Conservation (phyloP, 37 sponge, comb jelly and placozoan genomes). For the Haliclona indistincta region DNA sequence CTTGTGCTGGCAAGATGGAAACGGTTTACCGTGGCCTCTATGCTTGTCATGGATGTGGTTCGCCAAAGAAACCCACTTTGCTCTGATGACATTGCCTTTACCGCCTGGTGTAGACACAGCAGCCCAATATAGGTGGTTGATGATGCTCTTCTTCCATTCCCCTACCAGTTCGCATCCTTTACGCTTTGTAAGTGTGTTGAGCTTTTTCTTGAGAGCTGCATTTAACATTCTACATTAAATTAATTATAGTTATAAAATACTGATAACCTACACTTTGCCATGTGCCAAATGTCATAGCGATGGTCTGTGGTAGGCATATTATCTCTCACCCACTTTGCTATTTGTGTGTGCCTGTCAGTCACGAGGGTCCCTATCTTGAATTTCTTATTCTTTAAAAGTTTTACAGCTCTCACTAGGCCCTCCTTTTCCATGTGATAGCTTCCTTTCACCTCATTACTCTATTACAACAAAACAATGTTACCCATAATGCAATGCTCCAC, state of each 20-base stretch:
- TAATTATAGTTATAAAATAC: neutral
- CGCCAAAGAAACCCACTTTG: conserved; percentile 59
- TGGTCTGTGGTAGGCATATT: conserved; percentile 21
- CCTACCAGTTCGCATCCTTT: conserved; percentile 35
- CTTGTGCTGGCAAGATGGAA: conserved; percentile 19
- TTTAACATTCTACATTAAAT: neutral
- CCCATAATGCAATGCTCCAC: neutral
- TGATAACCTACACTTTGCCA: conserved; percentile 52
- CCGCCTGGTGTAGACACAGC: conserved; percentile 43
- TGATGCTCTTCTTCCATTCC: conserved; percentile 43
- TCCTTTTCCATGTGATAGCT: conserved; percentile 16
- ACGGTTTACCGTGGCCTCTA: neutral
- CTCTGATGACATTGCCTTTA: conserved; percentile 16
- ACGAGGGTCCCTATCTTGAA: neutral
- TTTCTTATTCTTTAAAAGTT: neutral
- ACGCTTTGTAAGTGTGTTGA: conserved; percentile 6
- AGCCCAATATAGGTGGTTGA: conserved; percentile 70
- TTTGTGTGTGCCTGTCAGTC: conserved; percentile 51
- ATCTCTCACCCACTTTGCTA: conserved; percentile 42
- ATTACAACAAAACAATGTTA: neutral
- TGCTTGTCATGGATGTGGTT: conserved; percentile 64
- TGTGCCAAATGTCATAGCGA: conserved; percentile 62
- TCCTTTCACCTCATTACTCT: conserved; percentile 24
- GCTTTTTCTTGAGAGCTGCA: conserved; percentile 32
- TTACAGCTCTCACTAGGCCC: neutral